Conservation (phyloP, 2,113 vertebrate genomes). For the Leptosomus discolor region DNA sequence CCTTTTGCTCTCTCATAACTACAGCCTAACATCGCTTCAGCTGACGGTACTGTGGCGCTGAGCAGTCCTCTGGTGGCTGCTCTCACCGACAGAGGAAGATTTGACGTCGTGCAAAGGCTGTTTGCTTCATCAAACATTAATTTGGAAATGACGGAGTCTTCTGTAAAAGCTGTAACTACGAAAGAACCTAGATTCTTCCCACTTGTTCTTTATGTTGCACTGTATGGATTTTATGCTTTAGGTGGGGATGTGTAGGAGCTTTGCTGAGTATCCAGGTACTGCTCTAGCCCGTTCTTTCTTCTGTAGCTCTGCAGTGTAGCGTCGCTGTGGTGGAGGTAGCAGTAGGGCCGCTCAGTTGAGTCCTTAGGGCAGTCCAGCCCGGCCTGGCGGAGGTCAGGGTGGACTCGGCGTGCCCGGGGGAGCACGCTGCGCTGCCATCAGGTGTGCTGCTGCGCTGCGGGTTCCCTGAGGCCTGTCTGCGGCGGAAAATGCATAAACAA, state of each 20-base stretch:
- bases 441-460: neutral
- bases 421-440: accelerated
- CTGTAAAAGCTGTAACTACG: conserved; percentile 64
- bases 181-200: conserved; percentile 58
- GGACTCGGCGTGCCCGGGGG: accelerated
- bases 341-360: neutral
- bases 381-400: neutral
- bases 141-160: conserved; percentile 73
- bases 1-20: neutral
- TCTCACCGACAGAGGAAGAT: conserved; percentile 71
- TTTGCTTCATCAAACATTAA: conserved; percentile 73
- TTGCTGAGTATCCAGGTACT: neutral
- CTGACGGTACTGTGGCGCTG: conserved; percentile 43
- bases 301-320: neutral
- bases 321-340: neutral
- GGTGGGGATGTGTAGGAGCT: neutral
- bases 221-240: conserved; percentile 78
- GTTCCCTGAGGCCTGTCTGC: neutral
- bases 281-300: neutral
- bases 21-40: conserved; percentile 75
- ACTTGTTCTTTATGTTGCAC: conserved; percentile 79
- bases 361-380: neutral
- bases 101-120: conserved; percentile 68
- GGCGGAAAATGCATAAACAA: neutral
- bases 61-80: conserved; percentile 54